phyloP scores from a whole-genome alignment of 1,140 invertebrate genomes.

The Ladona fulva region DNA sequence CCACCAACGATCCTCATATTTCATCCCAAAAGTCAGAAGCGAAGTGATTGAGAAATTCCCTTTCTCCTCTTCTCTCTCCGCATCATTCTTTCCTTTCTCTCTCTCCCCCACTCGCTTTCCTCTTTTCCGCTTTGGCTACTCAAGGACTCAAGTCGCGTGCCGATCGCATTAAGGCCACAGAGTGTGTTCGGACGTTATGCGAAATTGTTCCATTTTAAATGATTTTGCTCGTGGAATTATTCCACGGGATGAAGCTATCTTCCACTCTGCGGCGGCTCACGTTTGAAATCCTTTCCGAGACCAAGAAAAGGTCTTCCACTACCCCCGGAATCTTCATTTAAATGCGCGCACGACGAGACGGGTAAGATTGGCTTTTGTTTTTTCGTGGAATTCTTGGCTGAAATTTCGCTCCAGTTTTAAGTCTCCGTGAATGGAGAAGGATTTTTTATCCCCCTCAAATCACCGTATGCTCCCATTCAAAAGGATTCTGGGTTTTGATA shows the following conservation, averaged over 20 bases:
- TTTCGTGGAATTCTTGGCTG: not conserved
- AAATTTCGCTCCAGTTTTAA: not conserved
- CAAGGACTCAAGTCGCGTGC: not conserved
- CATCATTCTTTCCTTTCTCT: not conserved
- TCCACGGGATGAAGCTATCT: no score
- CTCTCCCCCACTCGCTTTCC: not conserved
- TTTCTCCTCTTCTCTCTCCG: not conserved
- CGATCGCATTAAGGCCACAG: not conserved
- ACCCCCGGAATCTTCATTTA: no score
- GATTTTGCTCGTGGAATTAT: not conserved
- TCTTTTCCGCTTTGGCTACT: not conserved
- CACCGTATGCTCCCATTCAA: not conserved
- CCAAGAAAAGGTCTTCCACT: no score
- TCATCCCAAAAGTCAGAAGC: not conserved
- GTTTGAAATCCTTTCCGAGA: no score
- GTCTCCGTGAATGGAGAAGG: not conserved
- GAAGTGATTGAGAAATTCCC: constrained; percentile 3
- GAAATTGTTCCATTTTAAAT: not conserved
- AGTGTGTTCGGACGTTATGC: not conserved
- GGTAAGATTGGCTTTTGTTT: not conserved
- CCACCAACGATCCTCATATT: not conserved
- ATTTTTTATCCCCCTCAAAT: not conserved
- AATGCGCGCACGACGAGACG: not conserved
- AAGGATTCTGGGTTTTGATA: no score
- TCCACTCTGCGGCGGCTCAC: no score